Evolutionary conservation across 2,888 invertebrate genomes (phyloP).

Genomic region (Trissonchulus latispiculum): DNA sequence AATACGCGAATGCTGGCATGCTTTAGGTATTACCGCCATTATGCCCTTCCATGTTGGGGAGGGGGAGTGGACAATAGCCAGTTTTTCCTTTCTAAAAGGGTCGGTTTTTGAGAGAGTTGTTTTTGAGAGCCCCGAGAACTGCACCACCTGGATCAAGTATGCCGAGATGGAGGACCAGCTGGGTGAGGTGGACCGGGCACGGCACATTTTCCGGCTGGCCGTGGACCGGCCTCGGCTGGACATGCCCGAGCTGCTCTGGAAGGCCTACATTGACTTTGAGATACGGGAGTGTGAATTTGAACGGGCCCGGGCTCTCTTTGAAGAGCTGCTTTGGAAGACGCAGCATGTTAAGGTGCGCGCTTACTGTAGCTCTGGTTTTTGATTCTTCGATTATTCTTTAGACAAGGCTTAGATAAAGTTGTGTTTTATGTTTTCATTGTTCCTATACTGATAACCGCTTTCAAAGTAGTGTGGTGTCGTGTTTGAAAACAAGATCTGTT

Average conservation of each 20-base stretch:
- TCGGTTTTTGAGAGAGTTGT: too few species aligned
- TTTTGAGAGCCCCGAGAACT: constrained; percentile 94
- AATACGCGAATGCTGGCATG: too few species aligned
- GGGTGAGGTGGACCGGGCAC: constrained; percentile 80
- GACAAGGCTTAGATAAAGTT: too few species aligned
- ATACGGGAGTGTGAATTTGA: constrained; percentile 81
- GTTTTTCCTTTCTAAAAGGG: too few species aligned
- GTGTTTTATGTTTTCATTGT: too few species aligned
- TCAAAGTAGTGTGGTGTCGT: too few species aligned
- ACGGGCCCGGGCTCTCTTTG: constrained; percentile 77
- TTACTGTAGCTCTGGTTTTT: neutral
- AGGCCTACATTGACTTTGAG: constrained; percentile 97
- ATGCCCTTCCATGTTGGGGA: too few species aligned
- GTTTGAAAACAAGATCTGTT: too few species aligned
- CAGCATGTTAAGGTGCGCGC: constrained; percentile 76
- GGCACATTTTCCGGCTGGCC: constrained; percentile 88
- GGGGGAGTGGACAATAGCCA: too few species aligned
- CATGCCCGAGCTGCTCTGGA: constrained; percentile 96
- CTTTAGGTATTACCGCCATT: too few species aligned
- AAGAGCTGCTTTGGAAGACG: constrained; percentile 78
- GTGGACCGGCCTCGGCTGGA: constrained; percentile 81
- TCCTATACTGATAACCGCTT: too few species aligned
- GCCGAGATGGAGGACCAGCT: constrained; percentile 89
- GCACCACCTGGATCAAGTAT: constrained; percentile 98
- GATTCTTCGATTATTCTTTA: too few species aligned